Evolutionary conservation across 2,797 vertebrate genomes (phyloP), one percentile per base, ranked within the genome.

Genomic region (Chaetodon trifasciatus): DNA sequence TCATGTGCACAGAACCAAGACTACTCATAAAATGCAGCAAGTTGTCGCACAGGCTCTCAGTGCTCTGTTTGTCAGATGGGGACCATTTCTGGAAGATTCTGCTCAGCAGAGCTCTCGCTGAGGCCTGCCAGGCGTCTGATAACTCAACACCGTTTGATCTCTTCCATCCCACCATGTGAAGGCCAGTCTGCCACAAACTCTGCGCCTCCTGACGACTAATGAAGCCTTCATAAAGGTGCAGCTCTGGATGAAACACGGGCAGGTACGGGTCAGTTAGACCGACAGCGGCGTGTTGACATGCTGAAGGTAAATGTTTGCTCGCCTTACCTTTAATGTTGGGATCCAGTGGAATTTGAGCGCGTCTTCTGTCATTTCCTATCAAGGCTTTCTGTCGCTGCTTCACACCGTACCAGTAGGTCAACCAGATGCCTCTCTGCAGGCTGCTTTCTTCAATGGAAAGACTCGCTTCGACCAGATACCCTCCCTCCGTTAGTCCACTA

Each of bases 211-310:
- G 3, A 0, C 37, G 46, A 39, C 60, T 21, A 35, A 95, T 88
- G 67, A 83, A 23, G 46, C 87, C 93, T 72, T 95, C 95, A 39
- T 94, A 95, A 16, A 95, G 70, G 46, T 95, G 93, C 1, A 95
- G 0, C 72, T 95, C 95, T 96, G 32, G 0, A 81, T 1, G 58
- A 76, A 80, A 46, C 61, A 83, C 6, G 56, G 8, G 6, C 6
- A 28, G 67, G 4, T 6, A 8, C 11, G 0, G 17, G 50, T 73
- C 49, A 67, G 35, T 23, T 53, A 60, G 44, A 61, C 0, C 4
- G 44, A 5, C 24, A 40, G 23, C 0, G 2, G 3, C 4, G 5
- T 2, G 32, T 0, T n/a, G 4, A 49, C 16, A 10, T 11, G 6
- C 13, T 73, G 0, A 42, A 4, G 2, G 0, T 21, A 58, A 13